Conservation (phyloP, 2,888 invertebrate species). For the Pyrrhia umbra region DNA sequence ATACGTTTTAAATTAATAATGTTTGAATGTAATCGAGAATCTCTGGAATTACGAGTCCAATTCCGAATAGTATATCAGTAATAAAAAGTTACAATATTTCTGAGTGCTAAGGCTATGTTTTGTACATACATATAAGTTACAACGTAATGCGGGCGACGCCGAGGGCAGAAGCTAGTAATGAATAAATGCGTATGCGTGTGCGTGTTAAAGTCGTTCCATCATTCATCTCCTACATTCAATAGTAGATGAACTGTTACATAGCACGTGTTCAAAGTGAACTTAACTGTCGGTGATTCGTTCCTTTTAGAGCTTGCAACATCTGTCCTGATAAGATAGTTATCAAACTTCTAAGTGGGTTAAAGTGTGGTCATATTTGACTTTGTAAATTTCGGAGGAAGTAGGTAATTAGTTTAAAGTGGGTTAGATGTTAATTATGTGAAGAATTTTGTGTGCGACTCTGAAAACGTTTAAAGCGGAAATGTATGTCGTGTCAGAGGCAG, state of each 20-base stretch:
- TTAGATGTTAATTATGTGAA: constrained; percentile 24
- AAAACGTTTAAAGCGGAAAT: background rate
- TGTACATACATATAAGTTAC: background rate
- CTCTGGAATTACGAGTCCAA: background rate
- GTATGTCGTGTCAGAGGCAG: background rate
- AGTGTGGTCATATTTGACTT: constrained; percentile 47
- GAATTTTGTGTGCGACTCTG: background rate
- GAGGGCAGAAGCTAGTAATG: background rate
- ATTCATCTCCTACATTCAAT: constrained; percentile 70
- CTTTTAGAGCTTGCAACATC: constrained; percentile 64
- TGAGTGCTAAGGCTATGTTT: background rate
- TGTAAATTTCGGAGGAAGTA: constrained; percentile 31
- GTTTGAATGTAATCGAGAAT: too few species aligned
- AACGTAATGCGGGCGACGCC: background rate
- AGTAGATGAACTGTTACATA: constrained; percentile 66
- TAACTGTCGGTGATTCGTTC: constrained; percentile 73
- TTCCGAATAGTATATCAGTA: background rate
- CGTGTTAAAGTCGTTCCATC: constrained; percentile 67
- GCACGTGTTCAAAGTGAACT: constrained; percentile 76
- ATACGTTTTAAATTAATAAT: background rate
- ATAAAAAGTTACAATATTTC: background rate
- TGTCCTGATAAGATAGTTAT: constrained; percentile 59
- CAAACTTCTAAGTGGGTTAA: constrained; percentile 53
- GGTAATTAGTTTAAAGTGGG: constrained; percentile 44
- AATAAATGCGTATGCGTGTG: constrained; percentile 49